Base-by-base conservation (phyloP, 2,888 invertebrate genomes). In the Dimorphilus gyrociliatus region DNA sequence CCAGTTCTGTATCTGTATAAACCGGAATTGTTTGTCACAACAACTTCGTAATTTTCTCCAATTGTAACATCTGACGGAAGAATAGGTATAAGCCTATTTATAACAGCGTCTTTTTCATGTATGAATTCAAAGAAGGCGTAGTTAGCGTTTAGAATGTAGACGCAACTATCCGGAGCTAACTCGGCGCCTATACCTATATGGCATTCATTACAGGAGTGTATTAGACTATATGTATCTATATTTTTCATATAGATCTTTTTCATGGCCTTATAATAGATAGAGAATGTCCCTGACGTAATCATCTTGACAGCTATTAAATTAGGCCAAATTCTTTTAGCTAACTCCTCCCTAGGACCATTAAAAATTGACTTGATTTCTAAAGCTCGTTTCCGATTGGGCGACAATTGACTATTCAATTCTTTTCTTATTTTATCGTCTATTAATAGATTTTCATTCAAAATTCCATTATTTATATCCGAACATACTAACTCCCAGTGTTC, bases 1-100 rank as follows among this genome's bases (percentile, higher is more conserved):
- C 46, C 46, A 4, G 33, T 37, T 16, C 42, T 30, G 35, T 46
- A 46, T 2, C 46, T 27, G 33, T 41, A 44, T 2, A 46, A 25
- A 3, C 42, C 44, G 23, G 32, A 36, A n/a, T 34, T 35, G 10
- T 41, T 40, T 3, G 46, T 44, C 8, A 41, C 23, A 14, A 45
- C 46, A 3, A 46, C 16, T 25, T 46, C 46, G 30, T 46, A 46
- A n/a, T 19, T 16, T 8, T 35, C 16, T 12, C 34, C 37, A 15
- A 35, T 18, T 13, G 34, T 10, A 13, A 45, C 16, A 44, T 45
- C 33, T 10, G n/a, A 10, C 8, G 8, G n/a, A 10, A 21, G 8
- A n/a, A 21, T n/a, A 21, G n/a, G n/a, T 10, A 10, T 21, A 21
- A 21, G 8, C 8, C 8, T 10, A n/a, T 21, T 21, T 21, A n/a